These are phyloP conservation scores for Oscheius sp. DNA, from an alignment of 2,888 invertebrate genomes.

Conservation along the genomic window DNA sequence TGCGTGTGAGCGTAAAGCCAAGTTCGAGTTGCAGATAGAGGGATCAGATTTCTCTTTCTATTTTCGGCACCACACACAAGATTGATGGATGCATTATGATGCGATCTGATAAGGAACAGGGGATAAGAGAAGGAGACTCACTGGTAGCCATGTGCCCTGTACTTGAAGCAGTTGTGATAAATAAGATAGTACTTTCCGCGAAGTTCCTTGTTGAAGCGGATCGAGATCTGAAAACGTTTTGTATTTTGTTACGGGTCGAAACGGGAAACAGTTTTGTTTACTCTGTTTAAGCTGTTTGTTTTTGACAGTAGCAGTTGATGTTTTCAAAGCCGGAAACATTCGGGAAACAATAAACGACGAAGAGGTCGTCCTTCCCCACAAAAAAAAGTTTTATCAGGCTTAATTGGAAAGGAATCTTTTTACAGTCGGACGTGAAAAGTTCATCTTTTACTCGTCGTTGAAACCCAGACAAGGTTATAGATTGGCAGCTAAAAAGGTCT, in stretches of 20 bases:
- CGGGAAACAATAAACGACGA: neutral
- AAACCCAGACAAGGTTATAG: no score
- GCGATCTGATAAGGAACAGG: conserved; percentile 12
- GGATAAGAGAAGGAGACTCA: conserved; percentile 16
- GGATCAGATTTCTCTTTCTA: neutral
- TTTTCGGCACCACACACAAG: neutral
- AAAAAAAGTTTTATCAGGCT: no score
- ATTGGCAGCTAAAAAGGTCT: no score
- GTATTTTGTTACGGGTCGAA: neutral
- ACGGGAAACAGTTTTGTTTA: neutral
- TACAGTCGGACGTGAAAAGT: no score
- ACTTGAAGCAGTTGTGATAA: conserved; percentile 89
- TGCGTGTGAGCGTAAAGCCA: neutral
- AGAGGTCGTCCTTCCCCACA: neutral
- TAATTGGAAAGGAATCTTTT: no score
- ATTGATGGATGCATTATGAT: conserved; percentile 3
- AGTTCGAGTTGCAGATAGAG: neutral
- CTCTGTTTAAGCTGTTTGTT: neutral
- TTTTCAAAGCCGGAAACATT: neutral
- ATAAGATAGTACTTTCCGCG: conserved; percentile 94
- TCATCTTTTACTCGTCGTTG: no score
- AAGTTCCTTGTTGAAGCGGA: conserved; percentile 65
- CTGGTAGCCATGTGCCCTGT: conserved; percentile 69
- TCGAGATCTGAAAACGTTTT: conserved; percentile 62
- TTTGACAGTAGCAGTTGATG: neutral